A percentile compares a stretch with the other conserved stretches of the same genome.
phyloP scores from a whole-genome alignment of 1,140 invertebrate species.

The Lordiphosa mommai region DNA sequence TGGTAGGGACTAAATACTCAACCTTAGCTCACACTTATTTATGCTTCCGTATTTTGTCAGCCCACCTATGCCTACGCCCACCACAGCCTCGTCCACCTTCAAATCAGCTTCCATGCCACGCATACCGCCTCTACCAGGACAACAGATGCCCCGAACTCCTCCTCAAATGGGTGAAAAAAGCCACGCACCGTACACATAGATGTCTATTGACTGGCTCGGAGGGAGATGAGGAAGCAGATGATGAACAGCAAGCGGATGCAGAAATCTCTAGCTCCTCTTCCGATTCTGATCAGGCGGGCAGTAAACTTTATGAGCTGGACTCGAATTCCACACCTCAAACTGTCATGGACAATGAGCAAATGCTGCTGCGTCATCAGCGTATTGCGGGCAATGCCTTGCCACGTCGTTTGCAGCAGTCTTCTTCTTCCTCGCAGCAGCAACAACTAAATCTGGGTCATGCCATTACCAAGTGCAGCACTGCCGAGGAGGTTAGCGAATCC shows the following conservation, averaged over 20 bases:
- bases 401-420: constrained; percentile 30
- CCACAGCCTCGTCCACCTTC: constrained; percentile 58
- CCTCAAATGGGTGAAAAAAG: constrained; percentile 81
- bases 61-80: constrained; percentile 57
- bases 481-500: constrained; percentile 74
- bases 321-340: constrained; percentile 83
- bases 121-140: constrained; percentile 45
- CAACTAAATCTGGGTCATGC: constrained; percentile 57
- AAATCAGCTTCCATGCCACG: constrained; percentile 71
- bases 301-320: constrained; percentile 58
- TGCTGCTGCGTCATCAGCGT: constrained; percentile 82
- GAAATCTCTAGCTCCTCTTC: constrained; percentile 80
- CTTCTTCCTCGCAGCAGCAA: constrained; percentile 3
- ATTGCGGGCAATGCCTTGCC: constrained; percentile 80
- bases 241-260: constrained; percentile 82
- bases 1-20: constrained; percentile 24
- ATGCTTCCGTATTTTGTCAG: constrained; percentile 15
- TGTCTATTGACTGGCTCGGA: constrained; percentile 89
- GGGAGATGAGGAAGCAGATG: constrained; percentile 81
- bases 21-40: background rate
- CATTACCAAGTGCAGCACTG: constrained; percentile 74
- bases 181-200: constrained; percentile 88
- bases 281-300: constrained; percentile 39
- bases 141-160: background rate
- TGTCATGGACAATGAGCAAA: constrained; percentile 83